Base-by-base conservation (phyloP, 2,797 vertebrate species). In the Syngnathus acus region DNA sequence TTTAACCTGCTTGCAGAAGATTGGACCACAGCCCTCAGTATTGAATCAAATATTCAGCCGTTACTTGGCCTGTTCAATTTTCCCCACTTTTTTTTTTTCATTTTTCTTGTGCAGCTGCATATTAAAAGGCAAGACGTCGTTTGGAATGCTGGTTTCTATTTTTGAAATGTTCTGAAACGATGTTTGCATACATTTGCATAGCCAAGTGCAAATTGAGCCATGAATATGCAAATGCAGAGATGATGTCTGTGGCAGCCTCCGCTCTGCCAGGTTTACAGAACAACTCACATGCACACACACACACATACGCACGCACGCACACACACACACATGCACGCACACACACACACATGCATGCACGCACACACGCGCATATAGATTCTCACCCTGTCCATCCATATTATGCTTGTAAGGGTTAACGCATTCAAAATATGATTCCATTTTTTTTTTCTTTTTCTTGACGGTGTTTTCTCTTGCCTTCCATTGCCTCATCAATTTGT, bases 151-250 rank as follows among this genome's bases (percentile, higher is more conserved):
- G 87, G 89, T 90, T 92, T 89, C 90, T 91, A 91, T 92, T 92
- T 91, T 92, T 91, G 89, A 91, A 90, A 91, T 90, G 90, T 90
- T 91, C 90, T 90, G 90, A 91, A 91, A 92, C 79, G 85, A 91
- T 92, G 90, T 92, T 92, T 92, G 91, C 90, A 92, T 92, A 91
- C 90, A 92, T 92, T 92, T 91, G 91, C 91, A 92, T 92, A 91
- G 89, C 88, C 91, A 90, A 92, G 91, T 91, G 91, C 90, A 92
- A 92, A 92, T 91, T 91, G 89, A 91, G 87, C 88, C 89, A 89
- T 92, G 91, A 92, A 92, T 92, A 92, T 92, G 91, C 91, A 92
- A 91, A 91, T 92, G 83, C 66, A 1, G 82, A 73, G 88, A 87
- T 91, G 90, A 92, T 91, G 91, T 90, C 89, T 91, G 89, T 90